Evolutionary conservation across 1,140 invertebrate genomes (phyloP), one percentile per base, ranked within the genome.

Genomic region (Armadillidium nasatum): DNA sequence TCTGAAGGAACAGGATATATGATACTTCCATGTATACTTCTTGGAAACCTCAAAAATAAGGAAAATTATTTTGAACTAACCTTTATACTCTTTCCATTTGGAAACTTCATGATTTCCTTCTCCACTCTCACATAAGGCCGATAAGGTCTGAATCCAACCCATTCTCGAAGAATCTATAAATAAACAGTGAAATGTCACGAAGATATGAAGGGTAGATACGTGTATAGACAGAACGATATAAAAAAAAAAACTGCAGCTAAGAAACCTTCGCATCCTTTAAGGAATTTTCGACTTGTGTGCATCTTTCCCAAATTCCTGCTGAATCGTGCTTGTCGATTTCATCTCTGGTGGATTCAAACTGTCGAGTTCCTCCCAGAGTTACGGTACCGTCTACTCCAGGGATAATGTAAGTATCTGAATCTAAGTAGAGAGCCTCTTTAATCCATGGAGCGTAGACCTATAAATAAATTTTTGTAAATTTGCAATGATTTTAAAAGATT

Each of bases 401-500:
- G 74, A 96, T 89, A 9, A 96, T 88, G 83, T 96, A 97, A 0
- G 92, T 91, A 81, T 94, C 91, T 72, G 89, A 87, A 82, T 95
- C 93, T 0, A 88, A 90, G 82, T 94, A 95, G 82, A 93, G 92
- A 44, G 93, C 94, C 0, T 89, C 91, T 86, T 95, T 94, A 7
- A 97, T 85, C 94, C 94, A 96, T 0, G 94, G 94, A 11, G 94
- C 94, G 80, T 89, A 88, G 0, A 93, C 91, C 90, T 91, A 79
- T 46, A 81, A n/a, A 81, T 60, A 33, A 33, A 33, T 1, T 33
- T 33, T 33, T 33, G 33, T 33, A 1, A 33, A 33, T 3, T 1
- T 33, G 1, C 33, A 3, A 3, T 15, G 6, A 80, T 19, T 67
- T 78, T 75, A 75, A 23, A 46, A 43, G 3, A 66, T 0, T 76